Evolutionary conservation across 2,797 vertebrate genomes (phyloP), one percentile per base, ranked within the genome.

Genomic region (Spheniscus humboldti): DNA sequence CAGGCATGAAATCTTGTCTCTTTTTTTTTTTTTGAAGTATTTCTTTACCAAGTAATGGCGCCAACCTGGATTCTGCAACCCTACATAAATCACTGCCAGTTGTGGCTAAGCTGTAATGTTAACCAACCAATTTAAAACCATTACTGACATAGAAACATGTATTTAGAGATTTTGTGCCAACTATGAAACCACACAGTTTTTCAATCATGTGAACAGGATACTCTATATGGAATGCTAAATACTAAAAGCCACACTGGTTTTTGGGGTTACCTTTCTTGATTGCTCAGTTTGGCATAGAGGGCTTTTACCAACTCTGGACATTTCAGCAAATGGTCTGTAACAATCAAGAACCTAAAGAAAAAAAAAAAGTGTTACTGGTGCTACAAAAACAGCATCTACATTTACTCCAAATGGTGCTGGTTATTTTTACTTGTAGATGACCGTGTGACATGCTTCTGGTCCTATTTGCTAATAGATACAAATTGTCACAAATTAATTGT

Each of bases 251-350:
- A 52, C 96, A 81, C 7, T 96, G 97, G 95, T 68, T 95, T 96
- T 80, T 72, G 95, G 94, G 92, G 94, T 97, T 99, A 99, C 99
- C 99, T 99, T 98, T 99, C 99, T 95, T 98, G 98, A 94, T 98
- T 98, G 95, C 97, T 99, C 98, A 99, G 98, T 97, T 98, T 98
- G 74, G 98, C 97, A 97, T 99, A 99, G 98, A 99, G 98, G 96
- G 94, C 98, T 97, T 98, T 97, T 84, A 99, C 98, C 97, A 99
- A 96, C 76, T 98, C 97, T 28, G 98, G 98, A 84, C 98, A 99
- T 96, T 98, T 98, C 95, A 99, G 97, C 96, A 99, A 99, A 97
- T 99, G 98, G 76, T 99, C 99, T 62, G 99, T 99, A 80, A 99
- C 98, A 95, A 99, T 99, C 92, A 99, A 96, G 92, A 99, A 98